A percentile compares a stretch with the other conserved stretches of the same genome.
Conservation (phyloP, 2,113 vertebrate genomes). For the Lota lota region DNA sequence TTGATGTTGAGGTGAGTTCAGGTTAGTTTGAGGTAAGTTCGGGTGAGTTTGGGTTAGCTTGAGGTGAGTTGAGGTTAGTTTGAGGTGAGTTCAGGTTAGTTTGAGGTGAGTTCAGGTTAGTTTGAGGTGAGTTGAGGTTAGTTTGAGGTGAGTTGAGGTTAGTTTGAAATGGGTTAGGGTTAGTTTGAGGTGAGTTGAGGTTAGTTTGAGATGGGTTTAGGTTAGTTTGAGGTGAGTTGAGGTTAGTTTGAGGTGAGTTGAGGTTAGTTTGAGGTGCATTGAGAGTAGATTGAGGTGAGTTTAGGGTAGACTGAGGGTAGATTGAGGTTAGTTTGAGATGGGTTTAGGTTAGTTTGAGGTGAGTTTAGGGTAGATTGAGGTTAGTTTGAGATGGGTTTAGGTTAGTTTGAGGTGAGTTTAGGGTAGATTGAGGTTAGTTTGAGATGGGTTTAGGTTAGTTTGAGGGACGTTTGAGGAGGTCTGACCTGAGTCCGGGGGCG, state of each 20-base stretch:
- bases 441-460: background rate
- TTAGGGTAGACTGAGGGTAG: background rate
- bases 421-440: background rate
- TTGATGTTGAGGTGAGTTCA: background rate
- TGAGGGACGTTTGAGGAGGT: background rate
- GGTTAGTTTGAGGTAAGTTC: too few species aligned
- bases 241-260: too few species aligned
- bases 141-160: too few species aligned
- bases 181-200: background rate
- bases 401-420: background rate
- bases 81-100: background rate
- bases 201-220: too few species aligned
- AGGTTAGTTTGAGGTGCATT: background rate
- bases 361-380: background rate
- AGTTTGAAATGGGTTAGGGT: too few species aligned
- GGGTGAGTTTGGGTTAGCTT: too few species aligned
- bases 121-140: too few species aligned
- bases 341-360: background rate
- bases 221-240: background rate
- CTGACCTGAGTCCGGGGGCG: constrained; percentile 79
- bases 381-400: background rate
- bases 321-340: background rate
- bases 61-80: background rate
- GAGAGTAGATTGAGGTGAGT: background rate
- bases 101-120: too few species aligned